Base-by-base conservation (phyloP, 2,888 invertebrate species). In the Apamea crenata region DNA sequence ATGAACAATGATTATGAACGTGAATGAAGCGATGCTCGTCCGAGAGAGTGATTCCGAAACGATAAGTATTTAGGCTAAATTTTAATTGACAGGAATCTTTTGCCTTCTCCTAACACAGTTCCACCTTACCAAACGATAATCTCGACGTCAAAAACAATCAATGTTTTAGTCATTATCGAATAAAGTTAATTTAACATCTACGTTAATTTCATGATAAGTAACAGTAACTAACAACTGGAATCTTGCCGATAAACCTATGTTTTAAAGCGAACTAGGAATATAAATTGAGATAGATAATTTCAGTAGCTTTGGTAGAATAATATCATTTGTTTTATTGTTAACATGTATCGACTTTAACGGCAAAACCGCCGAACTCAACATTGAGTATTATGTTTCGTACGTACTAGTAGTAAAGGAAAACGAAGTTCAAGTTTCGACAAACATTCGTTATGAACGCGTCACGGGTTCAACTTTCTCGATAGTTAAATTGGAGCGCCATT, bases 231-330 rank as follows among this genome's bases (percentile, higher is more conserved):
- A 95, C 93, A 94, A 96, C 94, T 96, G 96, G 96, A 96, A 96
- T 95, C 93, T 93, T 95, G 95, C 95, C 96, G 94, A 96, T 96
- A 96, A 94, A 95, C 92, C 96, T 97, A 97, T 94, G 90, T 94
- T 94, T 95, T 96, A 96, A 96, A 96, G 96, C 96, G 95, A 96
- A 95, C 96, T 96, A 97, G 96, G 96, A 96, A 96, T 97, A 96
- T 93, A 94, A 93, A 94, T 95, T 96, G 96, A 96, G 96, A 96
- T 96, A 96, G 95, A 95, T 95, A 95, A 96, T 95, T 96, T 96
- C 96, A 95, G 95, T 95, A 95, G 94, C 96, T 97, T 97, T 96
- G 96, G 96, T 95, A 95, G 95, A 95, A 92, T 95, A 95, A 95
- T 95, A 96, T 95, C 94, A 94, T 95, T 92, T 85, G 90, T 93